Evolutionary conservation across 2,797 vertebrate genomes (phyloP), one percentile per base, ranked within the genome.

Genomic region (Salmo trutta): DNA sequence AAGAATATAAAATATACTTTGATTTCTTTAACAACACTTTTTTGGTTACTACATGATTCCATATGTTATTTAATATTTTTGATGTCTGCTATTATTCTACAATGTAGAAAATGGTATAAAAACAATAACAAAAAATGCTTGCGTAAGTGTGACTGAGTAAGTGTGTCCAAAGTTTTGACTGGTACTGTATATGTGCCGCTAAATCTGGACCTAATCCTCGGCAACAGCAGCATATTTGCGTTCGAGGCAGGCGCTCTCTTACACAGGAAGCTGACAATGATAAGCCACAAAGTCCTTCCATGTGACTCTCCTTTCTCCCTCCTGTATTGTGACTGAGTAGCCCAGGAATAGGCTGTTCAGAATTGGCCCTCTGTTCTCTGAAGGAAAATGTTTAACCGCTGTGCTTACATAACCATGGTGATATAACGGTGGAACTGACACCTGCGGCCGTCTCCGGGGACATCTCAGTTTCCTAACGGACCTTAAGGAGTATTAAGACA

Each of bases 371-470:
- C 41, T 79, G 62, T 36, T 54, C 15, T 54, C 19, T 19, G 24
- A 41, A n/a, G 41, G n/a, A 53, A 21, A 53, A 70, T 67, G n/a
- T 59, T 24, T 14, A 15, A 71, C 47, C 69, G 27, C 71, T 5
- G 64, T 64, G 31, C 66, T 84, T 80, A 74, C 47, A 59, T 79
- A 85, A 77, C 29, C 12, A n/a, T 7, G 47, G 27, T 84, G 78
- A 74, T 79, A 65, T 71, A 78, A 81, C 51, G 24, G 54, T 52
- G 31, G 68, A 76, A 36, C 56, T 2, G 56, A 76, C 66, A 64
- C 74, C 77, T 76, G 47, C 6, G 2, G 10, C 41, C 3, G 56
- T 54, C 16, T 53, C 27, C 8, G n/a, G 29, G 59, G 10, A 36
- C 36, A 7, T 16, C 12, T 73, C 8, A 15, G 74, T 82, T 82